Percentiles rank a stretch among this genome's conserved stretches.
Evolutionary conservation across 2,113 vertebrate species (phyloP).

Genomic region (Hyperopisus bebe): DNA sequence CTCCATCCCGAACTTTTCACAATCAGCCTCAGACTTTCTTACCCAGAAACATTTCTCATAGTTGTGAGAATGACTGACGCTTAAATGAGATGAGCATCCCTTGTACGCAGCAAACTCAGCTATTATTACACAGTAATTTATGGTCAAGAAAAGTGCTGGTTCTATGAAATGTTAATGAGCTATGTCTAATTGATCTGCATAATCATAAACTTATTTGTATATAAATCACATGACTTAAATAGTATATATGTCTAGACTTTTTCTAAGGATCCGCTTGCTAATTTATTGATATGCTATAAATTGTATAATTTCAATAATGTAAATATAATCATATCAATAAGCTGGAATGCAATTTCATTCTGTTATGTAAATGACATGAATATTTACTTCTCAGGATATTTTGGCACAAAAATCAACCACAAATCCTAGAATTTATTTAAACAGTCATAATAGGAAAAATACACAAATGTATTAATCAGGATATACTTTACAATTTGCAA

Average conservation of each 20-base stretch:
- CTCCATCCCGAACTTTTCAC: not conserved
- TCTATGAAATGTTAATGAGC: not conserved
- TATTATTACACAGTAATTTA: not conserved
- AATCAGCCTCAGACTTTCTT: not conserved
- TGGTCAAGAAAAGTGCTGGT: not conserved
- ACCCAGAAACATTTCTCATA: not conserved
- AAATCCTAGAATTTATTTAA: not conserved
- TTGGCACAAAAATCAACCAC: not conserved
- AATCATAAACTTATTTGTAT: not conserved
- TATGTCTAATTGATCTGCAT: not conserved
- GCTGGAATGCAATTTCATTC: not conserved
- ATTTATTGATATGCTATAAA: not conserved
- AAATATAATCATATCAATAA: not conserved
- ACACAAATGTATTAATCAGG: not conserved
- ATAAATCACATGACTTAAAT: not conserved
- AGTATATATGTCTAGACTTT: not conserved
- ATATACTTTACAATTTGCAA: not conserved
- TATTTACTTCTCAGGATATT: not conserved
- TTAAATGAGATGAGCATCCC: slow-evolving; percentile 19
- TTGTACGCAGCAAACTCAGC: slow-evolving; percentile 27
- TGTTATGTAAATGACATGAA: not conserved
- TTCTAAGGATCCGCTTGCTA: not conserved
- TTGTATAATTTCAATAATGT: not conserved
- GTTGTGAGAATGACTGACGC: slow-evolving; percentile 6
- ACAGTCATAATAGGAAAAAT: not conserved